Evolutionary conservation across 2,888 invertebrate species (phyloP), one percentile per base, ranked within the genome.

Genomic region (Auanema sp.): DNA sequence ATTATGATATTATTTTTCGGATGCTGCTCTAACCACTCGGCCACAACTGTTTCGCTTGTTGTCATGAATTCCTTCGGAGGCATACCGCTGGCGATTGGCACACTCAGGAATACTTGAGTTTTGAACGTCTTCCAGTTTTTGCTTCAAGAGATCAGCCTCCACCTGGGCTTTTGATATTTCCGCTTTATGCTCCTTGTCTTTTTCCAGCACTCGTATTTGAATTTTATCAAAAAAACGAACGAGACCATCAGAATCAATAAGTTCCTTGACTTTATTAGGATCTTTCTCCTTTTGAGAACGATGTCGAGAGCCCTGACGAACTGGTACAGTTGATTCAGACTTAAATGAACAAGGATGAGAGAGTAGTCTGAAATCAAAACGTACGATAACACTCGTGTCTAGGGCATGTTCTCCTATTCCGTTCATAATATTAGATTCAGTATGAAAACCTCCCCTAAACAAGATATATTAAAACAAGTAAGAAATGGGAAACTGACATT

Each of bases 231-330:
- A 53, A 51, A 66, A 71, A 25, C 58, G 64, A 1, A 68, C 40
- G 12, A 76, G 49, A 14, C 76, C 76, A 54, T 76, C 76, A 33
- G 51, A 4, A 55, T 73, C 73, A 1, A 76, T 40, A 18, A 51
- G 12, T 1, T 66, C 60, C 47, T 58, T 68, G 43, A 58, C 14
- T 47, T 60, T 58, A 33, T 33, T 33, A 5, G 33, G 33, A 33
- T 33, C 33, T 33, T 33, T 33, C 33, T 33, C 33, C 12, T 18
- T 14, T 16, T 16, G 24, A 16, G 49, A 43, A 16, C 41, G 16
- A 12, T 47, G 25, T 43, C 50, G 23, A 4, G 52, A 44, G 41
- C 41, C 43, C 21, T 50, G 43, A 51, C 59, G 6, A 43, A 52
- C n/a, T 52, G 52, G n/a, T 50, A 23, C 11, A 50, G 23, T 11